Conservation (phyloP, 1,140 invertebrate genomes). For the Scaptomyza graminum region DNA sequence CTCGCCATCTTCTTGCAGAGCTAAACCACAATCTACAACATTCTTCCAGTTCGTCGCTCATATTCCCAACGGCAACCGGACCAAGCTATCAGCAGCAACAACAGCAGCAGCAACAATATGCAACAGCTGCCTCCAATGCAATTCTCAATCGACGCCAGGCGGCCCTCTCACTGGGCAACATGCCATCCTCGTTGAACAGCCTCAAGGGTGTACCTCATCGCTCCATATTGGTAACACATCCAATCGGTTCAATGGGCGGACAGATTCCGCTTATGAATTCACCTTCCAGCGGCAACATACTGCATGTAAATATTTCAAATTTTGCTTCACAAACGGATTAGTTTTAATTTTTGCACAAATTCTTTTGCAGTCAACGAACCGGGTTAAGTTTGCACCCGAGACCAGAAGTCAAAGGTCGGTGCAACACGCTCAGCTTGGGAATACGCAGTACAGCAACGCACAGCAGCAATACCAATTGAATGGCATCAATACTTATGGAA, state of each 20-base stretch:
- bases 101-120: conserved; percentile 84
- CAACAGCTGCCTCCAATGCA: conserved; percentile 54
- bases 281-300: conserved; percentile 87
- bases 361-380: conserved; percentile 58
- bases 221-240: conserved; percentile 76
- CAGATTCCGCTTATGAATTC: conserved; percentile 85
- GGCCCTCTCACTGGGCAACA: conserved; percentile 71
- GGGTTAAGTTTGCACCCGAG: conserved; percentile 82
- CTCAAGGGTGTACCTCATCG: conserved; percentile 76
- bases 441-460: conserved; percentile 44
- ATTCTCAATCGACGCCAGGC: conserved; percentile 71
- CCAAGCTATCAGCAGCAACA: conserved; percentile 85
- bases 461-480: conserved; percentile 71
- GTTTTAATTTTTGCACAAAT: neutral
- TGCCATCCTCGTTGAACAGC: conserved; percentile 44
- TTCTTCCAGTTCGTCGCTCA: conserved; percentile 83
- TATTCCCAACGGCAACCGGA: conserved; percentile 78
- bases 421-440: conserved; percentile 21
- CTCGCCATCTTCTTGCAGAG: conserved; percentile 78
- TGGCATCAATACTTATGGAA: conserved; percentile 82
- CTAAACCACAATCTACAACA: conserved; percentile 83
- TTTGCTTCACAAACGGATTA: neutral
- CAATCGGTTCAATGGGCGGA: conserved; percentile 66
- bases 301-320: conserved; percentile 85
- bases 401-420: conserved; percentile 56